Conservation (phyloP, 2,888 invertebrate genomes). For the Cryptocephalus primarius region DNA sequence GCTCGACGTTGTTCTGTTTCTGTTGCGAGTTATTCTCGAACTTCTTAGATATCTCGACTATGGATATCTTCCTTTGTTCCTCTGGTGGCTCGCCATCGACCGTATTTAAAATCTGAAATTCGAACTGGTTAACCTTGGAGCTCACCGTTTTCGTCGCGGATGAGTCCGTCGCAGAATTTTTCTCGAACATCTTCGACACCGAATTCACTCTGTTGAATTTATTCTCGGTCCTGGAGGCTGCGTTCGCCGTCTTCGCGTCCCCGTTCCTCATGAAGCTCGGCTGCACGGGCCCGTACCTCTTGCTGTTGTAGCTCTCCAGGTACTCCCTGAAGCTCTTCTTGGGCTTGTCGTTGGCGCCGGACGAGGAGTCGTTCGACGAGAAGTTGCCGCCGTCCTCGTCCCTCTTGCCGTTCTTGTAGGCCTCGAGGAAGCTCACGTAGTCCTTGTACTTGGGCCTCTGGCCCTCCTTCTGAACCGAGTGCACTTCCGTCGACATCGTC, state of each 20-base stretch:
- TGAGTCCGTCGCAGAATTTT: background rate
- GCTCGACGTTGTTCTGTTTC: background rate
- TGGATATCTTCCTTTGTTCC: conserved; percentile 9
- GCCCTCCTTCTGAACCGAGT: conserved; percentile 11
- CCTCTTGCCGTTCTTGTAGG: conserved; percentile 23
- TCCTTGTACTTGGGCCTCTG: conserved; percentile 25
- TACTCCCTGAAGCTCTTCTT: conserved; percentile 18
- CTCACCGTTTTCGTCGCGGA: background rate
- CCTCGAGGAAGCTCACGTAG: conserved; percentile 28
- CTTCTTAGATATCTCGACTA: conserved; percentile 13
- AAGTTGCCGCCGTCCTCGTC: conserved; percentile 18
- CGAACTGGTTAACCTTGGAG: background rate
- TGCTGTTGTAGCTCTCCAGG: conserved; percentile 19
- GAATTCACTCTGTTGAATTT: conserved; percentile 8
- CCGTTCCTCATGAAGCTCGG: conserved; percentile 8
- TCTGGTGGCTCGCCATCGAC: conserved; percentile 2
- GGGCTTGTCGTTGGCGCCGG: conserved; percentile 14
- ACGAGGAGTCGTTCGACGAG: conserved; percentile 17
- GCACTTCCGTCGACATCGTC: conserved; percentile 6
- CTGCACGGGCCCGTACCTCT: conserved; percentile 21
- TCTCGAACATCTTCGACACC: conserved; percentile 11
- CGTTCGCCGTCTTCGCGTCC: conserved; percentile 10
- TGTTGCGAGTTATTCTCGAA: conserved; percentile 8
- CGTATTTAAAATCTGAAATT: background rate
- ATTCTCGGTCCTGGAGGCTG: conserved; percentile 4